phyloP scores from a whole-genome alignment of 2,113 vertebrate species.

The Clarias macrocephalus region DNA sequence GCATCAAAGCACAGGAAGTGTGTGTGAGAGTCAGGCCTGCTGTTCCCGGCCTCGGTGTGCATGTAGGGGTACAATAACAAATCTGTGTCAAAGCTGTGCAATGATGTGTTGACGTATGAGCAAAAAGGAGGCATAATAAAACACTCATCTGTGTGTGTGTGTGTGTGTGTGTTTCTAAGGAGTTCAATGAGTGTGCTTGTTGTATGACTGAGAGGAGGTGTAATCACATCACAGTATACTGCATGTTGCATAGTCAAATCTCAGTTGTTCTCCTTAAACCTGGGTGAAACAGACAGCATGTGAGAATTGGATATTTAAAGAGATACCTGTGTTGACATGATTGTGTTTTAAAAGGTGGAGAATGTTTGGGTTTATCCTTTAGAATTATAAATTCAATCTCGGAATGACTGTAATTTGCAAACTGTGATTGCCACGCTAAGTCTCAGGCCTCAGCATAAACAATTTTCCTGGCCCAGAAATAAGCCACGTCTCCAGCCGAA shows the following conservation, averaged over 20 bases:
- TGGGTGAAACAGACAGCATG: background rate
- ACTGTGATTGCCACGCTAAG: too few species aligned
- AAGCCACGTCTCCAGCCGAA: background rate
- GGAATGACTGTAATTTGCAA: background rate
- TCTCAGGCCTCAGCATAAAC: background rate
- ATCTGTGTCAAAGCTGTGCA: slow-evolving; percentile 52
- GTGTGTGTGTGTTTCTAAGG: background rate
- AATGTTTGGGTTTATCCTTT: background rate
- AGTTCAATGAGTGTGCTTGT: too few species aligned
- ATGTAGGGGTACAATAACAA: slow-evolving; percentile 71
- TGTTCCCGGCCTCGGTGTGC: slow-evolving; percentile 66
- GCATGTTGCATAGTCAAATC: background rate
- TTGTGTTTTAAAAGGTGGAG: background rate
- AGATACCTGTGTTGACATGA: background rate
- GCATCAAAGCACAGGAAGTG: slow-evolving; percentile 82
- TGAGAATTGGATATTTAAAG: background rate
- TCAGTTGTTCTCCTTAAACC: background rate
- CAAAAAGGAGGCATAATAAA: background rate
- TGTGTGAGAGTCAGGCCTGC: slow-evolving; percentile 71
- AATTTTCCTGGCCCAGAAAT: background rate
- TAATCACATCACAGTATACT: background rate
- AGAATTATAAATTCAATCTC: background rate
- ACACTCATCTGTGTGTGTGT: background rate
- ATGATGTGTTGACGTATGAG: background rate
- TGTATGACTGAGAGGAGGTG: too few species aligned